Evolutionary conservation across 2,113 vertebrate genomes (phyloP).

Genomic region (Gavialis gangeticus): DNA sequence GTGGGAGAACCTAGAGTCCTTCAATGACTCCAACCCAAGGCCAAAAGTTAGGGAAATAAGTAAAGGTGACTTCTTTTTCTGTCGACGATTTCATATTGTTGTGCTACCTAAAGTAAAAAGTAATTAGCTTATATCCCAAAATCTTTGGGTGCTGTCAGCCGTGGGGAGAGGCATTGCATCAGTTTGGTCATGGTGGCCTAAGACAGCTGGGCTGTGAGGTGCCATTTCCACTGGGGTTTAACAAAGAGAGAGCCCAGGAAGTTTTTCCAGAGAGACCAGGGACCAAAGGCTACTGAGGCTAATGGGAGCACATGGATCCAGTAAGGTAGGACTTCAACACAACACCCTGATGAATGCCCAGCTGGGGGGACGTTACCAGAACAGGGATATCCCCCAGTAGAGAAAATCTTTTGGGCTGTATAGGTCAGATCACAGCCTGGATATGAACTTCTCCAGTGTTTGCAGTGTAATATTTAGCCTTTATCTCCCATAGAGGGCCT

Average conservation of each 20-base stretch:
- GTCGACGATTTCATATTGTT: neutral
- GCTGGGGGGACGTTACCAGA: no score
- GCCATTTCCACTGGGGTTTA: no score
- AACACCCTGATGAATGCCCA: no score
- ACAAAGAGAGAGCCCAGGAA: no score
- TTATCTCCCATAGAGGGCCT: rapidly evolving
- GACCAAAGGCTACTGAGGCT: no score
- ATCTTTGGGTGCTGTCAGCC: no score
- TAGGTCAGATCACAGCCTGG: rapidly evolving
- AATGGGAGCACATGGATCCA: no score
- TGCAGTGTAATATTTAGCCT: neutral
- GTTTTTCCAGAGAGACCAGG: no score
- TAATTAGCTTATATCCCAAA: neutral
- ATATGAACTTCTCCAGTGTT: neutral
- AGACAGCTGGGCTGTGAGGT: no score
- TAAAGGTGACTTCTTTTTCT: neutral
- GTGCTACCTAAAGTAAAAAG: neutral
- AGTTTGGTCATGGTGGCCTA: no score
- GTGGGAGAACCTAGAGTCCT: neutral
- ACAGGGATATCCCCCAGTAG: neutral
- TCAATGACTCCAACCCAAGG: neutral
- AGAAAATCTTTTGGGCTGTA: neutral
- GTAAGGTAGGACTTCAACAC: no score
- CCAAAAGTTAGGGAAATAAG: neutral
- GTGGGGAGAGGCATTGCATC: no score